These are phyloP conservation scores for Conopomorpha cramerella DNA, from an alignment of 1,140 invertebrate genomes.

Conservation along the genomic window DNA sequence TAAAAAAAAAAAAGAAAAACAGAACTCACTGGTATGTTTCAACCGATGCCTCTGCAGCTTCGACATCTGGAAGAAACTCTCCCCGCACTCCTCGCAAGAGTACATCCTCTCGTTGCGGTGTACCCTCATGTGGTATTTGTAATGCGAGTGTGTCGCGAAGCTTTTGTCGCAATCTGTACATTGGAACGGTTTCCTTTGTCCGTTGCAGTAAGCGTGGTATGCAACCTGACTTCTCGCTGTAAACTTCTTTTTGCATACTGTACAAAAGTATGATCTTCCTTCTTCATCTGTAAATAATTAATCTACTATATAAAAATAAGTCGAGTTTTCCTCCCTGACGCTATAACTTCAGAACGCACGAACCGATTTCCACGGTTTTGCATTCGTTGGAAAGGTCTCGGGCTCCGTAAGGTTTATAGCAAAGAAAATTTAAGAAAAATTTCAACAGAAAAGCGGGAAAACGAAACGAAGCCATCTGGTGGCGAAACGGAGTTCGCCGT, in stretches of 20 bases:
- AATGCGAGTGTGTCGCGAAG: conserved; percentile 38
- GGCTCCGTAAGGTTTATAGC: too few species aligned
- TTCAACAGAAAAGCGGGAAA: too few species aligned
- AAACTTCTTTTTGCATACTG: conserved; percentile 59
- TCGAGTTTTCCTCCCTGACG: too few species aligned
- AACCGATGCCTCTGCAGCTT: conserved; percentile 60
- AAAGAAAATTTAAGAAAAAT: too few species aligned
- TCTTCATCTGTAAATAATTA: conserved; percentile 1
- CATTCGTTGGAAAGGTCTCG: too few species aligned
- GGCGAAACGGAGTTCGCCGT: too few species aligned
- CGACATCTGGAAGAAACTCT: conserved; percentile 57
- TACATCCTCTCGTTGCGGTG: conserved; percentile 58
- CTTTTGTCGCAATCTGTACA: conserved; percentile 41
- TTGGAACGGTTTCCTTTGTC: conserved; percentile 37
- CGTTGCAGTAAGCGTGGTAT: conserved; percentile 58
- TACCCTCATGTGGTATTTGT: conserved; percentile 49
- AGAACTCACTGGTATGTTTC: conserved; percentile 58
- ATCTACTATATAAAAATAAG: too few species aligned
- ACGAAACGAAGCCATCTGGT: too few species aligned
- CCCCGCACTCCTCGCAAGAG: conserved; percentile 47
- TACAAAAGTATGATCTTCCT: conserved; percentile 9
- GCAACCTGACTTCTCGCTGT: conserved; percentile 57
- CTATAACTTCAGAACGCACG: too few species aligned
- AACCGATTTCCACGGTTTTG: too few species aligned
- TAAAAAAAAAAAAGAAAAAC: too few species aligned